Evolutionary conservation across 2,113 vertebrate species (phyloP), one percentile per base, ranked within the genome.

Genomic region (Phyllostomus hastatus): DNA sequence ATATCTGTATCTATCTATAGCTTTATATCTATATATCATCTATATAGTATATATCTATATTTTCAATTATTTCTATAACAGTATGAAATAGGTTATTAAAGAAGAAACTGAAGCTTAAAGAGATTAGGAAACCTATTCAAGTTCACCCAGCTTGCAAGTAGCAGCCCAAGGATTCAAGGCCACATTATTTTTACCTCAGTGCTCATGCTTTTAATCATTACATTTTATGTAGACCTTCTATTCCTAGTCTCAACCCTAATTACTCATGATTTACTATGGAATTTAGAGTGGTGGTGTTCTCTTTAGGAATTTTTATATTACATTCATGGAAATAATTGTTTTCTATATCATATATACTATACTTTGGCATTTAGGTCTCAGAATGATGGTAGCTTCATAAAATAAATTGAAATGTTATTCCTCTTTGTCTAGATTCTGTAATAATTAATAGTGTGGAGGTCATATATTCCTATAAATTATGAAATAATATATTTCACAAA

Each of bases 391-490:
- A 76, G 72, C 59, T 88, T 96, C 88, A 92, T 84, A 95, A 75
- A 96, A 54, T 75, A 92, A 80, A 28, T 35, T 92, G 80, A 95
- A 96, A 87, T 94, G 46, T 94, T 94, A 94, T 69, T 95, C 64
- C 31, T 83, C 38, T 88, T 54, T 64, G 54, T 82, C 85, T 94
- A 38, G 43, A 76, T 64, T 86, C 22, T 48, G 19, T 10, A 31
- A n/a, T 70, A 48, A 41, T 85, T 94, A 69, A 61, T 41, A 70
- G 59, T 70, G 28, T 86, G 10, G 59, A 46, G n/a, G 72, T 57
- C 17, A 80, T 87, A 92, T 90, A 92, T 73, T 79, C 38, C 75
- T 50, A 5, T 61, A 94, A 91, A 64, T 57, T 35, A 50, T 70
- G 8, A 95, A 80, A 70, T 75, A n/a, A 79, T 38, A 35, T 52